Base-by-base conservation (phyloP, 2,797 vertebrate genomes). In the Melanotaenia parkinsoni region DNA sequence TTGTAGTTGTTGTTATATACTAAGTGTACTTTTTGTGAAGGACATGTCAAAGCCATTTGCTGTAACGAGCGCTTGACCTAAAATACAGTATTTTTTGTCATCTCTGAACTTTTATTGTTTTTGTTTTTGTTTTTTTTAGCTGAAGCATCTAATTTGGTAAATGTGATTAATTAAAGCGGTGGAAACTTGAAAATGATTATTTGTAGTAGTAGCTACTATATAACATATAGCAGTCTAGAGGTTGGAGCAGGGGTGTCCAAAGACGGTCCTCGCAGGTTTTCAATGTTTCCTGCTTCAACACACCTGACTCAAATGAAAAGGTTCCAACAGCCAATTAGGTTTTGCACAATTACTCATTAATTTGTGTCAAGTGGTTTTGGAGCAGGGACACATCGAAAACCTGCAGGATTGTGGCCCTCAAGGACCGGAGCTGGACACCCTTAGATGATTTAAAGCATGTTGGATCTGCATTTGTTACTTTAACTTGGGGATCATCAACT, bases 71-170 rank as follows among this genome's bases (percentile, higher is more conserved):
- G 43, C 43, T 45, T 45, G 43, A 45, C 43, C 0, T 18, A 20
- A 75, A 82, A 83, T 84, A 85, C 77, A 82, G 70, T 84, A 73
- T 88, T 87, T 30, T 87, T 89, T 74, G 64, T 72, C 66, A 51
- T 74, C 63, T 63, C 37, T 45, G 38, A 64, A 3, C 11, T 57
- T 14, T 51, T 51, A 40, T 3, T 13, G 26, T 57, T n/a, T 56
- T 30, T 30, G 28, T 30, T 30, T 47, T 14, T 43, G n/a, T 18
- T 43, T 20, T 45, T 20, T 45, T 45, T 45, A 18, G 5, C 6
- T 45, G 5, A 45, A 45, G 47, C n/a, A 58, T 67, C 40, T n/a
- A 18, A 30, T 32, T 38, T 33, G 37, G 18, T 35, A 57, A 20
- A 20, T 43, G 5, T 11, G 26, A 0, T 66, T 67, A 14, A 43